Evolutionary conservation across 2,888 invertebrate species (phyloP).

Genomic region (Diplazon laetatorius): DNA sequence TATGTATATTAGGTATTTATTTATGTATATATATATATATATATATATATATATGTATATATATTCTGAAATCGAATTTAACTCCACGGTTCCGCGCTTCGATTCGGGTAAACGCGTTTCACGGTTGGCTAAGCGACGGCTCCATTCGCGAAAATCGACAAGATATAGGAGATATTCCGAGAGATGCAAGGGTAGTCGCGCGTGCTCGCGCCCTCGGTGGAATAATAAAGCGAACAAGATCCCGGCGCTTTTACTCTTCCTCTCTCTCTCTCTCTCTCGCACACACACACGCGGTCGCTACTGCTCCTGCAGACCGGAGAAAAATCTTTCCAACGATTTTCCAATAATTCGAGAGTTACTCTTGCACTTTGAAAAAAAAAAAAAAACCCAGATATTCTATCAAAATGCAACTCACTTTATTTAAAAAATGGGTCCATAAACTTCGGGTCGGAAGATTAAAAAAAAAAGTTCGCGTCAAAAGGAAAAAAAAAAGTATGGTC

Average conservation of each 20-base stretch:
- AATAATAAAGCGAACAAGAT: constrained; percentile 75
- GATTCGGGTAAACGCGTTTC: constrained; percentile 81
- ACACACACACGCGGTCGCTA: constrained; percentile 63
- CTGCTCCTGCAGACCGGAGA: constrained; percentile 69
- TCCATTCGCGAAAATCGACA: constrained; percentile 79
- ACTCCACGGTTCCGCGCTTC: constrained; percentile 55
- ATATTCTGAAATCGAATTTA: constrained; percentile 54
- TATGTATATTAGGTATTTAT: background rate
- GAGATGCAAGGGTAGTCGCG: constrained; percentile 62
- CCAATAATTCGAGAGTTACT: no score
- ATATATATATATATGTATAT: constrained; percentile 28
- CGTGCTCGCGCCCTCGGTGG: constrained; percentile 68
- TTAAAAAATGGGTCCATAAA: no score
- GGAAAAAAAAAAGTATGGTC: no score
- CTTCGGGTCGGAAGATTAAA: no score
- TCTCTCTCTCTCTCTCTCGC: no score
- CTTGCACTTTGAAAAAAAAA: background rate
- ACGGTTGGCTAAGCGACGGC: constrained; percentile 81
- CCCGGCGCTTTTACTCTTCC: constrained; percentile 1
- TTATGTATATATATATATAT: constrained; percentile 6
- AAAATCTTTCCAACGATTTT: no score
- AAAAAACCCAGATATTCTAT: no score
- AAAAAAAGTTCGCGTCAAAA: no score
- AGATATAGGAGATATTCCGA: constrained; percentile 74
- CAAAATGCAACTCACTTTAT: no score